Base-by-base conservation (phyloP, 2,797 vertebrate species). In the Anniella stebbinsi region DNA sequence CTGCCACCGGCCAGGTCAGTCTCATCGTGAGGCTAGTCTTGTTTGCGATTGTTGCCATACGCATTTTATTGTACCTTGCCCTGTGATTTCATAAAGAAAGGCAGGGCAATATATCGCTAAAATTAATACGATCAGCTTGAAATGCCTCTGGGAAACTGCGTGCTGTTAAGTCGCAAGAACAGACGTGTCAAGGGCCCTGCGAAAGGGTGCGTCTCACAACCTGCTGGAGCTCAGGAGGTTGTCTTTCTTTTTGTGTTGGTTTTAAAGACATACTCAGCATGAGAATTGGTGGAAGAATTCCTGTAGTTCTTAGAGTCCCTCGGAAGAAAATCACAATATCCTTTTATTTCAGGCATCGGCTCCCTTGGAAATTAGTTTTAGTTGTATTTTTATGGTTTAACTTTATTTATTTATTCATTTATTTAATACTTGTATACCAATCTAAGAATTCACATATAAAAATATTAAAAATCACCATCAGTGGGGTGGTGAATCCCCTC, bases 1-100 rank as follows among this genome's bases (percentile, higher is more conserved):
- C 86, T 15, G 48, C 88, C 66, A 80, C 87, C 84, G 89, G 85
- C 1, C 95, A 97, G 97, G 97, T 97, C 95, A 96, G 96, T 94
- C 67, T 72, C 38, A 1, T 83, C 30, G 72, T 36, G 77, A 67
- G 66, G 84, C 90, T 51, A 36, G 41, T 45, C 36, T 6, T 48
- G 0, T 57, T 7, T n/a, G 41, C 1, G 28, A 38, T 36, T 60
- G 18, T 7, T 21, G 25, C 18, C 36, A 13, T 23, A 10, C 4
- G 33, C 33, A 8, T 48, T 54, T 17, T n/a, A n/a, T n/a, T 63
- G 36, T 38, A 76, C 9, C 9, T 9, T 25, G 36, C 73, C 4
- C 3, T 76, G 73, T 38, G 73, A 76, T 41, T 76, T 23, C 38
- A 21, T 25, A 63, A 23, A 23, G 60, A 25, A 57, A 12, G 54